Evolutionary conservation across 2,113 vertebrate genomes (phyloP).

Genomic region (Tauraco erythrolophus): DNA sequence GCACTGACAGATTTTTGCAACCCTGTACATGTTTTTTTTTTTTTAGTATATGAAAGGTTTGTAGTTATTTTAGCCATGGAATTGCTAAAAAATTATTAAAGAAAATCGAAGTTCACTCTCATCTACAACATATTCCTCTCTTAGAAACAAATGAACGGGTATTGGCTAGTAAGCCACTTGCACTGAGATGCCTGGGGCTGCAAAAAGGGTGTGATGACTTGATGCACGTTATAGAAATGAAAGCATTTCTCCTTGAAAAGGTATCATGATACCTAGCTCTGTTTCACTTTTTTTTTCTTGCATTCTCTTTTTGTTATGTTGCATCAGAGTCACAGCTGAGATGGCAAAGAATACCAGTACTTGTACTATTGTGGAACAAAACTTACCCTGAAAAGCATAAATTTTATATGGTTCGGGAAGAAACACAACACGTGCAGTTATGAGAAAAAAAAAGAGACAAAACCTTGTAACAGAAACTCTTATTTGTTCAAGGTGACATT

Average conservation of each 20-base stretch:
- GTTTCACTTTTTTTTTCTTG: neutral
- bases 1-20: conserved; percentile 68
- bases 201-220: neutral
- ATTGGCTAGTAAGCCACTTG: neutral
- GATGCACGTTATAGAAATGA: neutral
- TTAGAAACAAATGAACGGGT: conserved; percentile 24
- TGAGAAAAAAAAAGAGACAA: neutral
- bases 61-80: conserved; percentile 43
- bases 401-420: neutral
- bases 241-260: neutral
- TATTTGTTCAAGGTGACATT: neutral
- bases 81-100: conserved; percentile 61
- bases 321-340: neutral
- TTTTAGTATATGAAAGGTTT: conserved; percentile 56
- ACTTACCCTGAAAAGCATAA: neutral
- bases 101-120: conserved; percentile 32
- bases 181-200: neutral
- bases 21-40: neutral
- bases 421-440: neutral
- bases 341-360: neutral
- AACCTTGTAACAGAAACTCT: neutral
- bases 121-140: neutral
- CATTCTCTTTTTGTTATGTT: neutral
- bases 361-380: neutral
- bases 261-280: neutral